Evolutionary conservation across 2,888 invertebrate species (phyloP).

Genomic region (Campopleginae sp.): DNA sequence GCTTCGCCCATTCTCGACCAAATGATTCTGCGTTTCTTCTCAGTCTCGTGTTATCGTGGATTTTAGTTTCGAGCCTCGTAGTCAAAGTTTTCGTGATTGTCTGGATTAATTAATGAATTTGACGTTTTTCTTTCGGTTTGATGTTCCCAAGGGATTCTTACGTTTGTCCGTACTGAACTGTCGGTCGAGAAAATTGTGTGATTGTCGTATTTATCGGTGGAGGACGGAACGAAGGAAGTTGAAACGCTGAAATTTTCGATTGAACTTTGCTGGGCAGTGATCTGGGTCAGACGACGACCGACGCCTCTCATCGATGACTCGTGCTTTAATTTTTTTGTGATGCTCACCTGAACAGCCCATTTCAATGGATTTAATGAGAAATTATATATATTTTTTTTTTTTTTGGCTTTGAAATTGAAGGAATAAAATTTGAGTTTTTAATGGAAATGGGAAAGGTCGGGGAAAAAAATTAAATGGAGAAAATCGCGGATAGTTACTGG

Average conservation of each 20-base stretch:
- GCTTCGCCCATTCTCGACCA: not conserved
- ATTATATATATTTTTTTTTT: not conserved
- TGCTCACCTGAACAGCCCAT: not conserved
- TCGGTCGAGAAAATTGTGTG: slow-evolving; percentile 13
- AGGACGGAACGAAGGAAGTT: not conserved
- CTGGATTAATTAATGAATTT: not conserved
- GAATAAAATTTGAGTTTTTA: too few relatives aligned
- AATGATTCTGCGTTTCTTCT: slow-evolving; percentile 48
- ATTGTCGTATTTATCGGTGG: slow-evolving; percentile 29
- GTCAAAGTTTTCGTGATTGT: not conserved
- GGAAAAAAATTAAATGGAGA: too few relatives aligned
- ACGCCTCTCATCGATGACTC: slow-evolving; percentile 30
- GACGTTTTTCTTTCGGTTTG: not conserved
- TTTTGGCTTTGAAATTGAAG: not conserved
- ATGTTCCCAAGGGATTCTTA: not conserved
- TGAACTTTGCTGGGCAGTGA: slow-evolving; percentile 24
- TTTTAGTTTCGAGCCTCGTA: not conserved
- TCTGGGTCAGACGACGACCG: slow-evolving; percentile 47
- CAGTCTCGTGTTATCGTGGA: slow-evolving; percentile 46
- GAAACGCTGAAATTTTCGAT: slow-evolving; percentile 25
- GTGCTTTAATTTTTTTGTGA: slow-evolving; percentile 22
- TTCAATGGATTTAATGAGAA: not conserved
- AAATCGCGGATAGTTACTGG: slow-evolving; percentile 63
- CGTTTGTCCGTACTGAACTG: not conserved
- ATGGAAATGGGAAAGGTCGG: too few relatives aligned